Conservation (phyloP, 2,888 invertebrate species). For the Pyrrhopygopsis socrates region DNA sequence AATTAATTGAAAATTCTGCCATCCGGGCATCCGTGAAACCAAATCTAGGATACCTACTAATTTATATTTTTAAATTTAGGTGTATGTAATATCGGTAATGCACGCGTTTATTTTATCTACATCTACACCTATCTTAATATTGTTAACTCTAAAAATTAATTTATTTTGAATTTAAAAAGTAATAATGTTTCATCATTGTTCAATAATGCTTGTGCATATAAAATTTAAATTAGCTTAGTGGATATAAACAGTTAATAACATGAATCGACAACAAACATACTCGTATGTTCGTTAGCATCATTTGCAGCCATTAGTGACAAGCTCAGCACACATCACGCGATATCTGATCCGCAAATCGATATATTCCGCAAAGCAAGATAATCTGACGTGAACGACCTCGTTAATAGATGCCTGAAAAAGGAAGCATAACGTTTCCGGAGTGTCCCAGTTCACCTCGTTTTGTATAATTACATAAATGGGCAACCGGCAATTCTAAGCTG, state of each 20-base stretch:
- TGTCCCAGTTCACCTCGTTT: constrained; percentile 90
- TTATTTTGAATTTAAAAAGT: too few relatives aligned
- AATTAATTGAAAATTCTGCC: too few relatives aligned
- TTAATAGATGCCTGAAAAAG: constrained; percentile 87
- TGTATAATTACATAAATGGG: constrained; percentile 91
- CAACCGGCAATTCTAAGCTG: constrained; percentile 89
- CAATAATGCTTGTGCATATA: too few relatives aligned
- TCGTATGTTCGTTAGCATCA: constrained; percentile 29
- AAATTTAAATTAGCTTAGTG: too few relatives aligned
- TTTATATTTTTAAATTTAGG: too few relatives aligned
- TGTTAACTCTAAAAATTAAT: too few relatives aligned
- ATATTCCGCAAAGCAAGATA: constrained; percentile 56
- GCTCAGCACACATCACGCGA: constrained; percentile 39
- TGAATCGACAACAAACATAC: constrained; percentile 36
- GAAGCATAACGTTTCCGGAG: constrained; percentile 88
- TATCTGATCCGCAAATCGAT: constrained; percentile 41
- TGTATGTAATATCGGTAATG: too few relatives aligned
- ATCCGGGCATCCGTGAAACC: too few relatives aligned
- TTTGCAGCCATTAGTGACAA: constrained; percentile 43
- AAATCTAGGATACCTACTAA: too few relatives aligned
- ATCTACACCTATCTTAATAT: too few relatives aligned
- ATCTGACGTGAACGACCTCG: constrained; percentile 56
- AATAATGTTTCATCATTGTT: too few relatives aligned
- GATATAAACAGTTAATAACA: neutral
- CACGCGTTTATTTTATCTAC: too few relatives aligned